phyloP scores from a whole-genome alignment of 2,797 vertebrate species.

The Fistularia tabacaria region DNA sequence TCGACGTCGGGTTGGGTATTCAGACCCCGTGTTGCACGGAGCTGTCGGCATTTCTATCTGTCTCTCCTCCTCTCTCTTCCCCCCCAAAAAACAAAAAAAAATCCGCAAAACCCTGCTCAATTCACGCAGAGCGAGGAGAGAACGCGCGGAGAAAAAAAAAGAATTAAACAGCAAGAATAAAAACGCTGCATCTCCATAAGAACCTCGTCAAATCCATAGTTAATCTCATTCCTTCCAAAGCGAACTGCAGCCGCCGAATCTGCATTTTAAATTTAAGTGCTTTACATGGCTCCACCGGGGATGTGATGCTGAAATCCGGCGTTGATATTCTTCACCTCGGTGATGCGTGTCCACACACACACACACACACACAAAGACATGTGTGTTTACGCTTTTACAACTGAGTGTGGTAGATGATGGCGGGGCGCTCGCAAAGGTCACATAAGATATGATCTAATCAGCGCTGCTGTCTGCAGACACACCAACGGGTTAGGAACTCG shows the following conservation, averaged over 20 bases:
- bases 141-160: neutral
- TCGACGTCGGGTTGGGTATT: conserved; percentile 28
- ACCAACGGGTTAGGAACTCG: conserved; percentile 39
- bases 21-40: conserved; percentile 25
- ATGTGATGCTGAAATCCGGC: too few species aligned
- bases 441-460: conserved; percentile 52
- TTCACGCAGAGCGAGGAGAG: conserved; percentile 17
- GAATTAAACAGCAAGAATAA: neutral
- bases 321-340: too few species aligned
- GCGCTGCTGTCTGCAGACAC: conserved; percentile 33
- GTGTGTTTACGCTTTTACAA: conserved; percentile 32
- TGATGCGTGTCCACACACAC: conserved; percentile 16
- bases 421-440: conserved; percentile 50
- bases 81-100: conserved; percentile 13
- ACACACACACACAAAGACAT: conserved; percentile 32
- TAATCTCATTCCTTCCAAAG: too few species aligned
- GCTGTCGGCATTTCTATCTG: conserved; percentile 31
- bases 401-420: conserved; percentile 52
- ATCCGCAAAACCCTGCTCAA: conserved; percentile 20
- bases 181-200: neutral
- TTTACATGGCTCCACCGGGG: too few species aligned
- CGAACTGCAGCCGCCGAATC: too few species aligned
- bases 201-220: too few species aligned
- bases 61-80: conserved; percentile 11
- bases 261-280: too few species aligned